These are phyloP conservation scores for Tetragnatha versicolor DNA, from an alignment of 1,140 invertebrate species.

Conservation along the genomic window DNA sequence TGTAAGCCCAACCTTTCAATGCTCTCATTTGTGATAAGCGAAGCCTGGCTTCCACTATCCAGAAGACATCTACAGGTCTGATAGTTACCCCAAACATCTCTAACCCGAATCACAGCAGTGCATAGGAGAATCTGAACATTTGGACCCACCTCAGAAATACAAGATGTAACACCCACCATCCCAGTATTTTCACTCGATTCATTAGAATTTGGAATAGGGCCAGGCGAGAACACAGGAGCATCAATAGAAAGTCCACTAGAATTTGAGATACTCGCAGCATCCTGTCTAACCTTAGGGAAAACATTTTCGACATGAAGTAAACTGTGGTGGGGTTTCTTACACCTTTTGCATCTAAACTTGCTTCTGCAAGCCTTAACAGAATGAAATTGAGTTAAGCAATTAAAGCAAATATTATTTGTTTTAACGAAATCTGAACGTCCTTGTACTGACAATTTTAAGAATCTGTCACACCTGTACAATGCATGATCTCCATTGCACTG, in stretches of 20 bases:
- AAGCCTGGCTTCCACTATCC: neutral
- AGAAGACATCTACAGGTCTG: neutral
- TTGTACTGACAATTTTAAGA: neutral
- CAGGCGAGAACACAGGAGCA: neutral
- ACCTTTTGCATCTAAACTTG: neutral
- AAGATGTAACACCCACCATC: neutral
- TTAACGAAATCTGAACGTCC: neutral
- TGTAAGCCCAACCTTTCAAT: neutral
- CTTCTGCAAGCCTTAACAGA: neutral
- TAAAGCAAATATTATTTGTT: constrained; percentile 1
- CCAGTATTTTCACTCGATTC: neutral
- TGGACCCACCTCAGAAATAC: neutral
- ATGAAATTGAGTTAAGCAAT: constrained; percentile 11
- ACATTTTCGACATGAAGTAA: constrained; percentile 7
- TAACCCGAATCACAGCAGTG: neutral
- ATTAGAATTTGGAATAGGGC: neutral
- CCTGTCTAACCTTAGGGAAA: neutral
- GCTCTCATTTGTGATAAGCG: constrained; percentile 2
- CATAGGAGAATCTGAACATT: neutral
- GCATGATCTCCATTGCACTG: neutral
- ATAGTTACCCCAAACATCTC: neutral
- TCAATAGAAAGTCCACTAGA: neutral
- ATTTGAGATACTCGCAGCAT: neutral
- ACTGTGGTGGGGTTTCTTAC: neutral
- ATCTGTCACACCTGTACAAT: neutral